phyloP scores from a whole-genome alignment of 2,797 vertebrate genomes.

The Rhincodon typus region DNA sequence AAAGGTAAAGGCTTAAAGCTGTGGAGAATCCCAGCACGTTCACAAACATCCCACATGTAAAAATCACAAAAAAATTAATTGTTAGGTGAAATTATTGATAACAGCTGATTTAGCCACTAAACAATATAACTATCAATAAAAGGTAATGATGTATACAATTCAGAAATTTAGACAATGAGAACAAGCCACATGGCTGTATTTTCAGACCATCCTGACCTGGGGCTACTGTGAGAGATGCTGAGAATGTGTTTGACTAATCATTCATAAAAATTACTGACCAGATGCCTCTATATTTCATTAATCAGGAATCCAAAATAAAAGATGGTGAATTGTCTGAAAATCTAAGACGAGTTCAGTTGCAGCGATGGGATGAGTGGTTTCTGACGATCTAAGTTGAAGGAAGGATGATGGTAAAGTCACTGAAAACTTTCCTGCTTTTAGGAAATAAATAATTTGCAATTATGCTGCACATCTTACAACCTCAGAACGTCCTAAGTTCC shows the following conservation, averaged over 20 bases:
- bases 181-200: not conserved
- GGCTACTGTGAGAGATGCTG: not conserved
- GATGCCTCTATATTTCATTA: not conserved
- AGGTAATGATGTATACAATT: not conserved
- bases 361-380: not conserved
- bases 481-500: too few relatives aligned
- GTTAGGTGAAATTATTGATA: not conserved
- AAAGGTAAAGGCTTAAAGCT: not conserved
- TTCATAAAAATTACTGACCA: not conserved
- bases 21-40: not conserved
- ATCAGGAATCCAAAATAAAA: not conserved
- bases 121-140: not conserved
- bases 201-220: not conserved
- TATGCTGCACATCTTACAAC: too few relatives aligned
- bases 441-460: not conserved
- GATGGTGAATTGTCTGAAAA: not conserved
- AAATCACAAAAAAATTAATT: not conserved
- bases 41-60: not conserved
- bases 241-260: not conserved
- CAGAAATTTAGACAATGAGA: not conserved
- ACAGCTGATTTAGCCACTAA: not conserved
- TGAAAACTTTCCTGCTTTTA: constrained; percentile 9
- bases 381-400: not conserved
- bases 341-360: not conserved
- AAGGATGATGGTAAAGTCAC: not conserved